phyloP scores from a whole-genome alignment of 2,888 invertebrate genomes.

The Dicycla oo region DNA sequence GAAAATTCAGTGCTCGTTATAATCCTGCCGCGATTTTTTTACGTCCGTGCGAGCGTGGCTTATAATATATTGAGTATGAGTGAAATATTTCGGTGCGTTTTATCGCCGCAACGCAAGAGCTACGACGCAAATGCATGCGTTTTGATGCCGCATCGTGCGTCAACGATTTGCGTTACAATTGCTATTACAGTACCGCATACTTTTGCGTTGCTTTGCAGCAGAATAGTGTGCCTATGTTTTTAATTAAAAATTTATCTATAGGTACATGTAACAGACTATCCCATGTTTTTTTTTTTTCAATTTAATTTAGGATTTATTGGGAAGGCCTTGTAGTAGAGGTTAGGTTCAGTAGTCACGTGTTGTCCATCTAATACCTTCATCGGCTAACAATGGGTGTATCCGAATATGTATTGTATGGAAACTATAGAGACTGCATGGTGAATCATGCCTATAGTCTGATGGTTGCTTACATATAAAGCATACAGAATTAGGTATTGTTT shows the following conservation, averaged over 20 bases:
- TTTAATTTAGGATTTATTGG: neutral
- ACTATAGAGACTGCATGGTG: constrained; percentile 4
- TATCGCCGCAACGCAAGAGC: neutral
- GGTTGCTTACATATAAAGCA: neutral
- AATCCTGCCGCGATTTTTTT: no score
- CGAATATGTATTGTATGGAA: constrained; percentile 26
- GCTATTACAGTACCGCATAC: neutral
- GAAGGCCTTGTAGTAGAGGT: neutral
- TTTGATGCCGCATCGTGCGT: neutral
- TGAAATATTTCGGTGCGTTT: neutral
- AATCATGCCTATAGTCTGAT: neutral
- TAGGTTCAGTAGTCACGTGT: constrained; percentile 4
- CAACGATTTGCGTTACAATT: neutral
- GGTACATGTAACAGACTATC: neutral
- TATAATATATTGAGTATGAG: constrained; percentile 3
- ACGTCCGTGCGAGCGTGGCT: no score
- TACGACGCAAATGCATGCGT: neutral
- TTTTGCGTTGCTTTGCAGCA: neutral
- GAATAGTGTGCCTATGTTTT: no score
- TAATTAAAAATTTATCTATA: no score
- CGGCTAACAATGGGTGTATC: constrained; percentile 46
- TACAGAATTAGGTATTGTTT: neutral
- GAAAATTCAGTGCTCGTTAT: no score
- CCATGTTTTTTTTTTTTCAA: neutral
- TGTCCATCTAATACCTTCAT: constrained; percentile 35